A percentile compares a stretch with the other conserved stretches of the same genome.
phyloP scores from a whole-genome alignment of 2,113 vertebrate genomes.

The Eonycteris spelaea region DNA sequence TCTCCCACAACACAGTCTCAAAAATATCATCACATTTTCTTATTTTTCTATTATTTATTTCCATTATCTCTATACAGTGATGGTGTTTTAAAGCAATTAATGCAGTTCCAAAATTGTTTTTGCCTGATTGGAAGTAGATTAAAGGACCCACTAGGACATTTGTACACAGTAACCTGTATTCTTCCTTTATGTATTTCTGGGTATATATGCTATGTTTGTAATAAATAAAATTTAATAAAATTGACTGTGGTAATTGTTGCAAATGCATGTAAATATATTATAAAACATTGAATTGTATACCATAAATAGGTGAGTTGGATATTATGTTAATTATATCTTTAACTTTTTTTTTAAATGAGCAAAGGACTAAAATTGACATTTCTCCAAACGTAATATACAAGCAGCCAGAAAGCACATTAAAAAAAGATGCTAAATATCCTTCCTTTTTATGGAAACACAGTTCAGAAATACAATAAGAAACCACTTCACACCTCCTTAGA shows the following conservation, averaged over 20 bases:
- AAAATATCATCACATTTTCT: background rate
- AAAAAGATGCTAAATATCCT: background rate
- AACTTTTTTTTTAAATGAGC: background rate
- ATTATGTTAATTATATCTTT: background rate
- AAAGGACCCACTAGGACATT: background rate
- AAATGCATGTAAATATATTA: background rate
- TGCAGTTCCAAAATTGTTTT: background rate
- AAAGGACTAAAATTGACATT: background rate
- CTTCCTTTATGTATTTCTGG: background rate
- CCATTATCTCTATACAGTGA: background rate
- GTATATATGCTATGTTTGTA: background rate
- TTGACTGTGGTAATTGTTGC: too few species aligned
- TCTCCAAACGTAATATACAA: background rate
- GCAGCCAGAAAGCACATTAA: background rate
- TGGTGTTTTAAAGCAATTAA: background rate
- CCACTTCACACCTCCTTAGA: background rate
- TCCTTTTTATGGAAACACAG: background rate
- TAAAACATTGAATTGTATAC: background rate
- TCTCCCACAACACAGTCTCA: background rate
- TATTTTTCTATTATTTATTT: background rate
- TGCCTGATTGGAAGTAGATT: background rate
- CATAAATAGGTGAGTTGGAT: background rate
- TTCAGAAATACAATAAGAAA: background rate
- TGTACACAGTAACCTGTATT: background rate
- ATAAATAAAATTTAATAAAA: background rate